phyloP scores from a whole-genome alignment of 2,888 invertebrate genomes.

The Drosophila paracracens region DNA sequence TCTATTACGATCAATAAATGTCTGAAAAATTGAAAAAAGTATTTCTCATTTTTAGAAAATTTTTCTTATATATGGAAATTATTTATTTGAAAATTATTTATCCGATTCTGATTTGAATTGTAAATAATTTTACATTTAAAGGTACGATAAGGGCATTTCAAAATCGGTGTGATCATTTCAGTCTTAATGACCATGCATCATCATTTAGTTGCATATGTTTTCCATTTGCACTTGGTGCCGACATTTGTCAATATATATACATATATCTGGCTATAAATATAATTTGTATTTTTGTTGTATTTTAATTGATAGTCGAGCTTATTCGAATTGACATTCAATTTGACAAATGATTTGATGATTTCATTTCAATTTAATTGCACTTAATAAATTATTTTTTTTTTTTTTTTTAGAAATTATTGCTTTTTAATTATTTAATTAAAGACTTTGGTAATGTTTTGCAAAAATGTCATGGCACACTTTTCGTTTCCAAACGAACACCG shows the following conservation, averaged over 20 bases:
- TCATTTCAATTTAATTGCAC: background rate
- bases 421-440: background rate
- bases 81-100: background rate
- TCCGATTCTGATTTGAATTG: background rate
- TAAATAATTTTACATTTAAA: background rate
- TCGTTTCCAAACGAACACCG: constrained; percentile 1
- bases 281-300: background rate
- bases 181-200: background rate
- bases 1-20: background rate
- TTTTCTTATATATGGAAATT: background rate
- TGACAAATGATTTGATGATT: background rate
- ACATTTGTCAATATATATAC: background rate
- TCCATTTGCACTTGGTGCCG: background rate
- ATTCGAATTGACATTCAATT: background rate
- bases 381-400: background rate
- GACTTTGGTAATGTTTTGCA: background rate
- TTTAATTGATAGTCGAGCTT: constrained; percentile 1
- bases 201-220: constrained; percentile 4
- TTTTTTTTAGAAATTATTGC: background rate
- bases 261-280: background rate
- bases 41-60: background rate
- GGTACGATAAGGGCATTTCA: background rate
- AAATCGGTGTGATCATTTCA: background rate
- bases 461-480: background rate
- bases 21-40: background rate